Percentiles rank a stretch among this genome's conserved stretches.
phyloP scores from a whole-genome alignment of 2,113 vertebrate genomes.

The Formicarius rufipectus region DNA sequence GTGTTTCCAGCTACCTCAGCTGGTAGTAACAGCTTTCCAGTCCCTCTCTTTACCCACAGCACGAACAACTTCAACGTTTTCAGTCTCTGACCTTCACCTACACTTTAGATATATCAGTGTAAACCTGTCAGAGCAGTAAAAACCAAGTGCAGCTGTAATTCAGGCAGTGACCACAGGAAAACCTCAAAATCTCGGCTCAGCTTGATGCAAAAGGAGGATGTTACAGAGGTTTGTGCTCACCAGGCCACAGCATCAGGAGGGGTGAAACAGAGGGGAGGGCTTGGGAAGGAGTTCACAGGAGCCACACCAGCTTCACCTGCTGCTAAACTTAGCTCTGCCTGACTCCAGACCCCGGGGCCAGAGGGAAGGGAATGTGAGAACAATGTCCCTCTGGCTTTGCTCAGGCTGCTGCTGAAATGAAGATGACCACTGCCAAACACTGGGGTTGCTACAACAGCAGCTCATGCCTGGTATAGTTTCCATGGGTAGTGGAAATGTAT shows the following conservation, averaged over 20 bases:
- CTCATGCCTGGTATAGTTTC: constrained; percentile 42
- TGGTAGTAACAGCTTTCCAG: neutral
- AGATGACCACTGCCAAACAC: constrained; percentile 12
- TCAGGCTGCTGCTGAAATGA: neutral
- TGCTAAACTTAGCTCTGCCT: neutral
- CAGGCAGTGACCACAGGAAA: constrained; percentile 51
- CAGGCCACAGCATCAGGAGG: neutral
- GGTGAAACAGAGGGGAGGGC: rapidly evolving
- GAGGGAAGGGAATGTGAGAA: constrained; percentile 1
- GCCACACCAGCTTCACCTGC: neutral
- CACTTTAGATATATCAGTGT: neutral
- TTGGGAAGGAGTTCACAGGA: neutral
- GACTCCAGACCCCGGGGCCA: neutral
- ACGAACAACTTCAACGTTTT: neutral
- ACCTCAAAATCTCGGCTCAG: constrained; percentile 44
- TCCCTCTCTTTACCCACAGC: neutral
- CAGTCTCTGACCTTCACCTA: neutral
- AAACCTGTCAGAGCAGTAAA: neutral
- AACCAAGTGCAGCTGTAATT: neutral
- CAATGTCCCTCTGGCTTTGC: constrained; percentile 25
- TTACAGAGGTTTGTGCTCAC: neutral
- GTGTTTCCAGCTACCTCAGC: neutral
- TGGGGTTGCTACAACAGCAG: constrained; percentile 50
- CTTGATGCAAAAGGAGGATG: neutral
- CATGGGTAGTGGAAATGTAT: neutral